These are phyloP conservation scores for Masticophis lateralis DNA, from an alignment of 2,797 vertebrate species.

Conservation along the genomic window DNA sequence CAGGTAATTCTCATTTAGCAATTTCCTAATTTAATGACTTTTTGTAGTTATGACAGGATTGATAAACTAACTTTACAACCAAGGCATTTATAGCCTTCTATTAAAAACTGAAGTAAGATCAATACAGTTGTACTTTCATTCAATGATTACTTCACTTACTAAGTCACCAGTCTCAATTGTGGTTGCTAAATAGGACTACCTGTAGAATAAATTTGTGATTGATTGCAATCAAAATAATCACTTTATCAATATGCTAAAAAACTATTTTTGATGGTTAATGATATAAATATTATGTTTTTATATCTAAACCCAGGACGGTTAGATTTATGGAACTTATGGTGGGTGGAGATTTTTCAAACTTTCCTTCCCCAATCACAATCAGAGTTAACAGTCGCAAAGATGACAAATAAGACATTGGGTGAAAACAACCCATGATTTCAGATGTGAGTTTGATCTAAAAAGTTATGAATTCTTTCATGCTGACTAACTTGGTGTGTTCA, in stretches of 20 bases:
- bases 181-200: not conserved
- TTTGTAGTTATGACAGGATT: not conserved
- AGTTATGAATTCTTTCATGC: not conserved
- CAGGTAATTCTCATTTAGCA: not conserved
- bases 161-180: not conserved
- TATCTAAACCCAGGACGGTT: not conserved
- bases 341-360: not conserved
- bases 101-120: not conserved
- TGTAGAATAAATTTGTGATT: not conserved
- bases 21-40: not conserved
- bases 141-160: not conserved
- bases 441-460: not conserved
- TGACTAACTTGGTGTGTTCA: not conserved
- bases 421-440: not conserved
- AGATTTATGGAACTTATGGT: not conserved
- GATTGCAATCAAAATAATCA: not conserved
- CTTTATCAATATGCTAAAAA: not conserved
- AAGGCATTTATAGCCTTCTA: not conserved
- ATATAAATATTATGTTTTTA: not conserved
- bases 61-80: not conserved
- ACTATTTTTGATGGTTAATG: not conserved
- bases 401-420: not conserved
- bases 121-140: not conserved
- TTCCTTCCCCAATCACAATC: not conserved
- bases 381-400: not conserved